Evolutionary conservation across 2,113 vertebrate species (phyloP).

Genomic region (Beaufortia kweichowensis): DNA sequence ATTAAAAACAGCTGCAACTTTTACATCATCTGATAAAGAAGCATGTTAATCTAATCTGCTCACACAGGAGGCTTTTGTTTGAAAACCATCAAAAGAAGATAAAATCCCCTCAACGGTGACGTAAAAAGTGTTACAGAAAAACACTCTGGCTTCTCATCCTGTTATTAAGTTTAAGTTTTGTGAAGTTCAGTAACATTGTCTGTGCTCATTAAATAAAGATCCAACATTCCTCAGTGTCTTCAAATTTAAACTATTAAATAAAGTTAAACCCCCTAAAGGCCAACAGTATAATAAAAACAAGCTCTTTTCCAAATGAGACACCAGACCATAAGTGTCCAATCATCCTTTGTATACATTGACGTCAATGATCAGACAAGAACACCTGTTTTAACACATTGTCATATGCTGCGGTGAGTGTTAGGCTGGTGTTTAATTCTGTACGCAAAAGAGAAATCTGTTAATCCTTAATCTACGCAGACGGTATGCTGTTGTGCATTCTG

Average conservation of each 20-base stretch:
- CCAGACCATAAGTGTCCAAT: no score
- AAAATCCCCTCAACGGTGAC: background rate
- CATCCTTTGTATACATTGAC: background rate
- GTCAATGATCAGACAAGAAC: background rate
- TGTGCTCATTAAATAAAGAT: background rate
- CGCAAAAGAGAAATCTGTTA: background rate
- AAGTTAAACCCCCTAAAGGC: background rate
- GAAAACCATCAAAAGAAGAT: slow-evolving; percentile 2
- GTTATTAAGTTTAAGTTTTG: slow-evolving; percentile 22
- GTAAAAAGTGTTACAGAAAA: slow-evolving; percentile 11
- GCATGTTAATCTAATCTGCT: background rate
- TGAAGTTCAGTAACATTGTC: slow-evolving; percentile 33
- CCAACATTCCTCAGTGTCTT: background rate
- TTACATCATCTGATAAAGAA: background rate
- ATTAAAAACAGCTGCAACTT: background rate
- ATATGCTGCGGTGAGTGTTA: background rate
- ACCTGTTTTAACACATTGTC: slow-evolving; percentile 8
- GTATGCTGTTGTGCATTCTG: background rate
- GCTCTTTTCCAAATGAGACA: background rate
- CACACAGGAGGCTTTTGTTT: background rate
- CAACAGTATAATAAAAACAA: background rate
- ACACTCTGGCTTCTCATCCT: slow-evolving; percentile 18
- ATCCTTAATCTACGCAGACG: slow-evolving; percentile 8
- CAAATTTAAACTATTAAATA: background rate
- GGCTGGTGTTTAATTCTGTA: slow-evolving; percentile 1